Evolutionary conservation across 1,140 invertebrate genomes (phyloP), one percentile per base, ranked within the genome.

Genomic region (Bombus breviceps): DNA sequence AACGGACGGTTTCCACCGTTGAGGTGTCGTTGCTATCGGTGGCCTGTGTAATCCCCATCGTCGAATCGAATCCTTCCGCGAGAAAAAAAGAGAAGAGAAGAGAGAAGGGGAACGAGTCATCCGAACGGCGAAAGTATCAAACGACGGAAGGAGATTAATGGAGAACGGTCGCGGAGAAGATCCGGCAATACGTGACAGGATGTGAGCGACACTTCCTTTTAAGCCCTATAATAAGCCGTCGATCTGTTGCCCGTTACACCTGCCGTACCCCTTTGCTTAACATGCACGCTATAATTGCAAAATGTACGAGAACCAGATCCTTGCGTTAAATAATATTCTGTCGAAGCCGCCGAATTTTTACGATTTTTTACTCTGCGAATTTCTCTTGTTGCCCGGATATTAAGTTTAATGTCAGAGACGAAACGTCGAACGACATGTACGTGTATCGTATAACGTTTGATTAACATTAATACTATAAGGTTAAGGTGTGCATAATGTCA

Each of bases 191-290:
- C 89, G 89, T 93, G 92, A 94, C 93, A 92, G 91, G 89, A 91
- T 88, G 90, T 93, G 93, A 94, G 92, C 92, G 93, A 94, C 93
- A 94, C 91, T 93, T 94, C 93, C 93, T 93, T 85, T 89, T 87
- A 86, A 85, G 88, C 88, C 91, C 91, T 91, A 83, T 90, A 91
- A 90, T 90, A 90, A 83, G 79, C 81, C 85, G 87, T 85, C 89
- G 92, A 94, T 93, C 92, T 93, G 93, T 91, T 69, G 90, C 86
- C 91, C 92, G 87, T 92, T 91, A 91, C 93, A 94, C 93, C 93
- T 94, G 93, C 92, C 91, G 53, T 25, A 8, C 41, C 82, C 81
- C 81, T 59, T 83, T 89, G 83, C 83, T 92, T 89, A 87, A 90
- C 91, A 91, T 92, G 92, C 89, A 77, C 80, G 91, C 53, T 81